These are phyloP conservation scores for Andrena marginata DNA, from an alignment of 2,888 invertebrate genomes.

Conservation along the genomic window DNA sequence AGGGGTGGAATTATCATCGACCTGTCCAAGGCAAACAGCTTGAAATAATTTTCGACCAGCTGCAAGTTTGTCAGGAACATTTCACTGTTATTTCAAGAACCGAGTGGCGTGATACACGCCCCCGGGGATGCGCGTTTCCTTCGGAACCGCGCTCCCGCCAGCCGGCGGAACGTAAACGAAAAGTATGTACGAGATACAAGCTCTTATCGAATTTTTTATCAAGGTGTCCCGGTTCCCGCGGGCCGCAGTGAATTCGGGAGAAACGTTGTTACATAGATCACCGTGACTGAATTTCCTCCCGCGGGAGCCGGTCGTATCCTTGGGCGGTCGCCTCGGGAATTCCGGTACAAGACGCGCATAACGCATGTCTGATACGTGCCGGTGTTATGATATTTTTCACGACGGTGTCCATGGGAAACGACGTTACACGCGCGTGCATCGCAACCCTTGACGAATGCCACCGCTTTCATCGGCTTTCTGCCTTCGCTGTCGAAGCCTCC, in stretches of 20 bases:
- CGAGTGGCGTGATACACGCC: background rate
- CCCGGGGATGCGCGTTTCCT: background rate
- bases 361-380: slow-evolving; percentile 74
- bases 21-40: background rate
- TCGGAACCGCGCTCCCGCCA: background rate
- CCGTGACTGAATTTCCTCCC: slow-evolving; percentile 54
- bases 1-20: no score
- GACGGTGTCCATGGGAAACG: slow-evolving; percentile 64
- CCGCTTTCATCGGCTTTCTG: background rate
- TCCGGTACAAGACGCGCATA: slow-evolving; percentile 69
- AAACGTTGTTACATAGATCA: slow-evolving; percentile 60
- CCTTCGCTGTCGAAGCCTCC: background rate
- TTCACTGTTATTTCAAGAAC: background rate
- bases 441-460: slow-evolving; percentile 49
- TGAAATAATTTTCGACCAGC: slow-evolving; percentile 10
- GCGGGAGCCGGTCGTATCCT: slow-evolving; percentile 35
- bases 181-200: slow-evolving; percentile 10
- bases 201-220: slow-evolving; percentile 58
- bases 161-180: slow-evolving; percentile 3
- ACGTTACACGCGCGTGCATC: slow-evolving; percentile 68
- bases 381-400: slow-evolving; percentile 75
- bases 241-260: slow-evolving; percentile 36
- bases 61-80: background rate
- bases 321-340: slow-evolving; percentile 45
- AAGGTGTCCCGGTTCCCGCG: slow-evolving; percentile 29